Percentiles rank a stretch among this genome's conserved stretches.
phyloP scores from a whole-genome alignment of 1,140 invertebrate genomes.

The Pectinophora gossypiella region DNA sequence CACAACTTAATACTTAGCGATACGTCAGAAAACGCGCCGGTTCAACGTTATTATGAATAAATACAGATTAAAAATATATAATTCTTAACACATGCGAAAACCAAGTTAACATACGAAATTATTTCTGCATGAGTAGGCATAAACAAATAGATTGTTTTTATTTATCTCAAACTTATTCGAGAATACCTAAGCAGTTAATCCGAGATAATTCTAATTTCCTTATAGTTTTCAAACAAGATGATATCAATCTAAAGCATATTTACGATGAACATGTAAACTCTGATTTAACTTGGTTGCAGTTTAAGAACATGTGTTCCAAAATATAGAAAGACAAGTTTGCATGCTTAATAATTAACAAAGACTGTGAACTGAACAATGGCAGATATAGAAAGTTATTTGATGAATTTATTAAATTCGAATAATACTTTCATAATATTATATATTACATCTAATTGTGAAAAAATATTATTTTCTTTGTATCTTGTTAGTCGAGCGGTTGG shows the following conservation, averaged over 20 bases:
- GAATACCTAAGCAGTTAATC: constrained; percentile 53
- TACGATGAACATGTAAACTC: constrained; percentile 49
- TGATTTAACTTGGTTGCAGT: constrained; percentile 41
- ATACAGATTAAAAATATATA: too few species aligned
- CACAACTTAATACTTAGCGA: too few species aligned
- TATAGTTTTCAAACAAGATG: constrained; percentile 55
- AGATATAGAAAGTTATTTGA: background rate
- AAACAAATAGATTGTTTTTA: constrained; percentile 51
- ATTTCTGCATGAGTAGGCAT: constrained; percentile 56
- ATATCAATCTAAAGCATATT: constrained; percentile 51
- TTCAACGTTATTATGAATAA: too few species aligned
- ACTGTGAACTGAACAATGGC: background rate
- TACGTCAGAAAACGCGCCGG: too few species aligned
- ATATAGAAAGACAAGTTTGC: constrained; percentile 26
- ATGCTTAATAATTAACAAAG: background rate
- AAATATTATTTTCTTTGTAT: background rate
- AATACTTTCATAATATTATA: background rate
- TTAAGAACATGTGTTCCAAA: constrained; percentile 35
- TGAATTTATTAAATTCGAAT: background rate
- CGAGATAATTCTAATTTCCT: constrained; percentile 57
- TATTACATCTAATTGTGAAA: background rate
- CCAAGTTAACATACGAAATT: constrained; percentile 38
- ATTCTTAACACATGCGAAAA: constrained; percentile 43
- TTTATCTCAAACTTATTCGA: constrained; percentile 49
- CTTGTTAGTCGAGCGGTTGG: background rate